phyloP scores from a whole-genome alignment of 2,888 invertebrate genomes.

The Thereva unica region DNA sequence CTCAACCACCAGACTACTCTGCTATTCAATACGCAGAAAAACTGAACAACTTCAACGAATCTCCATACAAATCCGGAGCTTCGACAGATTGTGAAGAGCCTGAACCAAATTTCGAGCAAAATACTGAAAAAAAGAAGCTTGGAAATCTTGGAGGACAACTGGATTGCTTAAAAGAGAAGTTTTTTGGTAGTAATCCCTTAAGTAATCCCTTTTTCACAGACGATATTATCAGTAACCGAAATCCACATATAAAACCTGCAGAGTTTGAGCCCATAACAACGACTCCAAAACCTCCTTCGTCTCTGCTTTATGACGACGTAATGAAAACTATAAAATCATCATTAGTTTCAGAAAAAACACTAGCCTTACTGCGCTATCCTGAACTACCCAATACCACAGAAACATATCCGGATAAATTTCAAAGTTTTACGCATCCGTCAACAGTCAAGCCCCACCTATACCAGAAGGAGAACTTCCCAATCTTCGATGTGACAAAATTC shows the following conservation, averaged over 20 bases:
- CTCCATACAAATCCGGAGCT: conserved; percentile 23
- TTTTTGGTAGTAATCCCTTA: conserved; percentile 74
- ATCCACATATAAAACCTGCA: conserved; percentile 7
- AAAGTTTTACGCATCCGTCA: not conserved
- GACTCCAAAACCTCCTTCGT: conserved; percentile 9
- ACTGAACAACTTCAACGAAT: conserved; percentile 59
- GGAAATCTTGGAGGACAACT: conserved; percentile 72
- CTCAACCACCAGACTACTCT: conserved; percentile 61
- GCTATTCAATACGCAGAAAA: conserved; percentile 70
- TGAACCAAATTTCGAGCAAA: conserved; percentile 41
- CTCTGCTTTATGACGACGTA: conserved; percentile 41
- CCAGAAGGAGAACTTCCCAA: conserved; percentile 25
- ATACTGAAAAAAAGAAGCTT: conserved; percentile 59
- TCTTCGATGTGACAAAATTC: conserved; percentile 37
- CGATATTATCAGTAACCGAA: conserved; percentile 48
- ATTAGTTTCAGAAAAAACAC: conserved; percentile 5
- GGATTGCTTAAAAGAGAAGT: conserved; percentile 73
- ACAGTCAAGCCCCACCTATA: not conserved
- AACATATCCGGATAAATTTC: conserved; percentile 3
- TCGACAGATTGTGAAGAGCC: conserved; percentile 53
- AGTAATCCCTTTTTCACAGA: conserved; percentile 75
- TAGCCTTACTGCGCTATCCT: conserved; percentile 1
- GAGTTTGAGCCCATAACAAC: not conserved
- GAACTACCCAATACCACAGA: not conserved
- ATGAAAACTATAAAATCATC: conserved; percentile 42